Evolutionary conservation across 2,113 vertebrate genomes (phyloP).

Genomic region (Centropus bengalensis): DNA sequence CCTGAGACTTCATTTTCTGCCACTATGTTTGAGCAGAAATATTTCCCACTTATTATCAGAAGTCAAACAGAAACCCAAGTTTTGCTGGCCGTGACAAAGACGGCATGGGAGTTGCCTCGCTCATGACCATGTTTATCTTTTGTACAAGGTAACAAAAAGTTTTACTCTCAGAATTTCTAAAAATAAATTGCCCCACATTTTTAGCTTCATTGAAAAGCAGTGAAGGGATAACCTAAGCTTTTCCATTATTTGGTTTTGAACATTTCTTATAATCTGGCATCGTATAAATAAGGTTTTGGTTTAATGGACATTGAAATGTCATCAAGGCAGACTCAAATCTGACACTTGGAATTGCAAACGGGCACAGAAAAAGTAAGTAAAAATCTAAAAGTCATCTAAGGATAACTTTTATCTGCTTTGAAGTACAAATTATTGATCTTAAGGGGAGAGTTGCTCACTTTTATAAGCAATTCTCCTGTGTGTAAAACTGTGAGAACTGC

Average conservation of each 20-base stretch:
- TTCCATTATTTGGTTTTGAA: background rate
- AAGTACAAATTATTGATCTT: background rate
- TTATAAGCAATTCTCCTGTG: background rate
- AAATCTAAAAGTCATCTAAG: background rate
- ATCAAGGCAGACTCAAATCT: background rate
- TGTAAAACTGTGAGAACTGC: background rate
- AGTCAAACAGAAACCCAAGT: background rate
- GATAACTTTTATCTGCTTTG: background rate
- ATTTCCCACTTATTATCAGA: background rate
- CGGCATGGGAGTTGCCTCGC: background rate
- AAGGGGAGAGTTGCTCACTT: background rate
- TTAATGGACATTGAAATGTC: background rate
- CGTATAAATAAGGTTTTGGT: background rate
- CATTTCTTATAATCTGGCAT: background rate
- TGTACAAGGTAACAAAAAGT: background rate
- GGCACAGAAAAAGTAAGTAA: background rate
- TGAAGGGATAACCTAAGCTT: background rate
- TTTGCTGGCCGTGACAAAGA: accelerated
- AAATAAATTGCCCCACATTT: background rate
- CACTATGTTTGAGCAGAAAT: background rate
- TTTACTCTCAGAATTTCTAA: background rate
- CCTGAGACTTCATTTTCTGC: background rate
- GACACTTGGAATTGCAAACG: background rate
- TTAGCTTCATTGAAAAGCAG: background rate
- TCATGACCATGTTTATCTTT: background rate